Evolutionary conservation across 2,888 invertebrate genomes (phyloP).

Genomic region (Cheilosia variabilis): DNA sequence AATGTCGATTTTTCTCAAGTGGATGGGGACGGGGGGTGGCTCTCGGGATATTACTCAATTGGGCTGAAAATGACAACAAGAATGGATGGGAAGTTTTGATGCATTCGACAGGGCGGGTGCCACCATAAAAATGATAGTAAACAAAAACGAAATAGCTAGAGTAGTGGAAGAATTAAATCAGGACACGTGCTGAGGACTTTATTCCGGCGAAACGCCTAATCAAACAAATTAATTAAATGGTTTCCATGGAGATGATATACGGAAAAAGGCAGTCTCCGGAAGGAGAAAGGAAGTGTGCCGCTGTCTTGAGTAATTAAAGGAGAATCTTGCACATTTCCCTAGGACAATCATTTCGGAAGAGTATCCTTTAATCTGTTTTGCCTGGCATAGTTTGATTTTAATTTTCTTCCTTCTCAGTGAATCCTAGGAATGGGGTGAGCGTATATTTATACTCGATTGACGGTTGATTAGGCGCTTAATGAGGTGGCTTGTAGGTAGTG

Average conservation of each 20-base stretch:
- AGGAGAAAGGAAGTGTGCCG: conserved; percentile 13
- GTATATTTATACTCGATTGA: conserved; percentile 63
- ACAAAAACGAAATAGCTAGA: not conserved
- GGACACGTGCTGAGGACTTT: conserved; percentile 65
- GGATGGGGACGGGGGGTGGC: not conserved
- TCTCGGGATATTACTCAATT: conserved; percentile 55
- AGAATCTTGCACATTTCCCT: conserved; percentile 22
- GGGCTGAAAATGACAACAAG: conserved; percentile 67
- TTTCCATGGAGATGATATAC: conserved; percentile 18
- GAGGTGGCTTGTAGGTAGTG: conserved; percentile 78
- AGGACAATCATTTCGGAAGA: conserved; percentile 21
- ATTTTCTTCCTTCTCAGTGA: conserved; percentile 19
- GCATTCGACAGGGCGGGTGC: conserved; percentile 38
- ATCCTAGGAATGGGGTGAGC: conserved; percentile 30
- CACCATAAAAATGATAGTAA: not conserved
- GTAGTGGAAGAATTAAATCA: conserved; percentile 62
- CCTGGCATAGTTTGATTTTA: conserved; percentile 51
- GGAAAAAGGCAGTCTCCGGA: conserved; percentile 12
- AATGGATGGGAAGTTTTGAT: conserved; percentile 55
- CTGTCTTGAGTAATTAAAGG: conserved; percentile 56
- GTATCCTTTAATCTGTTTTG: conserved; percentile 56
- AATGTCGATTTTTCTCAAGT: conserved; percentile 23
- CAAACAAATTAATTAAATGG: conserved; percentile 72
- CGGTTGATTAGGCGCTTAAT: conserved; percentile 82
- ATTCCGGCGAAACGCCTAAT: conserved; percentile 46